These are phyloP conservation scores for Momotus momota DNA, from an alignment of 2,797 vertebrate species.

Conservation along the genomic window DNA sequence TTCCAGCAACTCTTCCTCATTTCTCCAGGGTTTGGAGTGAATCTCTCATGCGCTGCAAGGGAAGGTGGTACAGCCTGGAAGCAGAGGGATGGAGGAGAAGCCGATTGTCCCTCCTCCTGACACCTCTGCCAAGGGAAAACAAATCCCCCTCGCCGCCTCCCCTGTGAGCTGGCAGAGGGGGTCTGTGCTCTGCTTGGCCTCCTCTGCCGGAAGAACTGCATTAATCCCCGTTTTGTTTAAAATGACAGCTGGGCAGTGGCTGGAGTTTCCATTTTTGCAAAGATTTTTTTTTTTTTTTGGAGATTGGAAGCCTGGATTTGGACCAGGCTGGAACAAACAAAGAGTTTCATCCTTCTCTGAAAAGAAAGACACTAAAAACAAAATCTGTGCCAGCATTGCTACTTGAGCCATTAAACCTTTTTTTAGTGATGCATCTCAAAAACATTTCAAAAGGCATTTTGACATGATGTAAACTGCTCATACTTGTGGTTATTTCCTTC, in stretches of 20 bases:
- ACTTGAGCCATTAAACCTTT: neutral
- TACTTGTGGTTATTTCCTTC: neutral
- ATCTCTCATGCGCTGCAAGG: neutral
- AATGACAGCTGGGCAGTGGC: neutral
- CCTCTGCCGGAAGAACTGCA: fast-evolving
- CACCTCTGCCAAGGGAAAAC: neutral
- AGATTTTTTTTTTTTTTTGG: neutral
- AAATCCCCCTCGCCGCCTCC: neutral
- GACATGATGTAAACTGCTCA: neutral
- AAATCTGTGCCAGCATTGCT: neutral
- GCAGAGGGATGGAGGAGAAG: neutral
- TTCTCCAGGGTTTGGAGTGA: neutral
- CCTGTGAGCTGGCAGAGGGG: neutral
- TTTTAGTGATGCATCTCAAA: neutral
- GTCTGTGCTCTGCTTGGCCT: neutral
- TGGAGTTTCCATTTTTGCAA: neutral
- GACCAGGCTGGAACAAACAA: neutral
- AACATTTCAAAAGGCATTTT: neutral
- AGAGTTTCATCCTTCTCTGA: neutral
- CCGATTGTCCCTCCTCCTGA: neutral
- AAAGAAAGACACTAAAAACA: neutral
- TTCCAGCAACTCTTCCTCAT: fast-evolving
- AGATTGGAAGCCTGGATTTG: neutral
- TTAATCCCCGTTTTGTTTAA: neutral
- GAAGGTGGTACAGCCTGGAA: neutral